Percentiles rank a stretch among this genome's conserved stretches.
phyloP scores from a whole-genome alignment of 2,113 vertebrate species.

The Dasyprocta punctata region DNA sequence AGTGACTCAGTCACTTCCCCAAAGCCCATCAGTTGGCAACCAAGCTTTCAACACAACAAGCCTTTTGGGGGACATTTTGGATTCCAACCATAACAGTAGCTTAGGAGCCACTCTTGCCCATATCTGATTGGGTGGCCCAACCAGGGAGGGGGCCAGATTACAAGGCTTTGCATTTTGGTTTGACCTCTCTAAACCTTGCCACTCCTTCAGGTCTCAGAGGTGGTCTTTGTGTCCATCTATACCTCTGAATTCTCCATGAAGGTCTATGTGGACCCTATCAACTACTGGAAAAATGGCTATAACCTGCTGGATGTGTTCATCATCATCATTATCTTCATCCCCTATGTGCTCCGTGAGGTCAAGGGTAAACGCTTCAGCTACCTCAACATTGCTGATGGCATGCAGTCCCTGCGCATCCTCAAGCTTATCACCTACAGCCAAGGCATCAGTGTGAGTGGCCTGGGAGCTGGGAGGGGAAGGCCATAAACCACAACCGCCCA shows the following conservation, averaged over 20 bases:
- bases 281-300: slow-evolving; percentile 71
- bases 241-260: slow-evolving; percentile 70
- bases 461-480: background rate
- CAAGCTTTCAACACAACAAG: background rate
- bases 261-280: background rate
- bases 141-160: background rate
- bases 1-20: background rate
- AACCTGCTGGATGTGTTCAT: slow-evolving; percentile 18
- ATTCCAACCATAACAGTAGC: background rate
- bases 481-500: background rate
- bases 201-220: slow-evolving; percentile 72
- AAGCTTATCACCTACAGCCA: slow-evolving; percentile 69
- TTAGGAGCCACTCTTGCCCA: background rate
- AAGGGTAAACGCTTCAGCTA: background rate
- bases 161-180: background rate
- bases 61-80: background rate
- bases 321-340: slow-evolving; percentile 56
- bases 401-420: slow-evolving; percentile 68
- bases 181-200: background rate
- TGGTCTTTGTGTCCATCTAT: slow-evolving; percentile 70
- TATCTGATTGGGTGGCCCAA: background rate
- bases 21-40: background rate
- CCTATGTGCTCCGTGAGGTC: rapidly evolving
- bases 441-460: slow-evolving; percentile 67
- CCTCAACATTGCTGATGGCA: background rate